Percentiles rank a stretch among this genome's conserved stretches.
These are phyloP conservation scores for Anagrus nilaparvatae DNA, from an alignment of 1,140 invertebrate genomes.

Conservation along the genomic window DNA sequence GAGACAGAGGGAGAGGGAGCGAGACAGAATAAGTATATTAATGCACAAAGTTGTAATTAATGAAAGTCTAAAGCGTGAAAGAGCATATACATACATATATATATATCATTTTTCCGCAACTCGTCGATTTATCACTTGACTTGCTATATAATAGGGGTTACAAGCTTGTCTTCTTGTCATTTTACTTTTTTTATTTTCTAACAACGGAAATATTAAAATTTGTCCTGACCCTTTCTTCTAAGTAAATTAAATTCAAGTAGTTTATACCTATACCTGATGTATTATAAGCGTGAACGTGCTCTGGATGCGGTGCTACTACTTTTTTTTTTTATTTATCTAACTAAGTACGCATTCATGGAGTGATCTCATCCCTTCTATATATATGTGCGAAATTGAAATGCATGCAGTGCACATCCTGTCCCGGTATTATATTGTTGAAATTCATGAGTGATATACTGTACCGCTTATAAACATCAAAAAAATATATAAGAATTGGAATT, in stretches of 20 bases:
- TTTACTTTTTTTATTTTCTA: too few species aligned
- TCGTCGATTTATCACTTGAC: slow-evolving; percentile 7
- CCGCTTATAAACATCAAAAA: too few species aligned
- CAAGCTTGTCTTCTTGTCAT: too few species aligned
- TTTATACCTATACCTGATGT: too few species aligned
- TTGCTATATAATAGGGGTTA: not conserved
- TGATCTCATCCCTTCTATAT: not conserved
- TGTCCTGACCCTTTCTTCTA: not conserved
- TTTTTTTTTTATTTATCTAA: not conserved
- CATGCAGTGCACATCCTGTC: slow-evolving; percentile 17
- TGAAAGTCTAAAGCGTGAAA: slow-evolving; percentile 1
- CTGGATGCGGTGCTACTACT: slow-evolving; percentile 8
- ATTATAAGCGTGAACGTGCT: slow-evolving; percentile 8
- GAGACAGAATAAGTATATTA: not conserved
- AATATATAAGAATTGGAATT: too few species aligned
- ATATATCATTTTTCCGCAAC: slow-evolving; percentile 5
- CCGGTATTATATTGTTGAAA: too few species aligned
- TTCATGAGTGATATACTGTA: too few species aligned
- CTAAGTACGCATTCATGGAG: not conserved
- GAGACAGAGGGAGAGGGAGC: not conserved
- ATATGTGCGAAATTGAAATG: slow-evolving; percentile 12
- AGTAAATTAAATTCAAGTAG: not conserved
- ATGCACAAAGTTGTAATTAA: too few species aligned
- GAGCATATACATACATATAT: too few species aligned
- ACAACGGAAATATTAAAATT: slow-evolving; percentile 13